Evolutionary conservation across 2,113 vertebrate genomes (phyloP).

Genomic region (Nycticorax nycticorax): DNA sequence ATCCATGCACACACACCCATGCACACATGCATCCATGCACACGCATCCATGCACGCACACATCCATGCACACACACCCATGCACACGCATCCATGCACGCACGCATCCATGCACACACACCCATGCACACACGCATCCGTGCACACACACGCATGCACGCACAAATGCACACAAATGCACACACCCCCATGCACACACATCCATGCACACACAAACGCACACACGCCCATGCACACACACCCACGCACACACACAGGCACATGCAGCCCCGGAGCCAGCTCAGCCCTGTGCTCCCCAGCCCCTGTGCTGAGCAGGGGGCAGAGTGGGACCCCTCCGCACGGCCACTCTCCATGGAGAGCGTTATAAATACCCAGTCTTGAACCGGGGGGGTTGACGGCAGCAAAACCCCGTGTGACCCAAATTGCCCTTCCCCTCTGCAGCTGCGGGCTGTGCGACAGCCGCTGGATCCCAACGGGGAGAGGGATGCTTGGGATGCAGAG

Average conservation of each 20-base stretch:
- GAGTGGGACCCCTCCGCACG: neutral
- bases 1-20: neutral
- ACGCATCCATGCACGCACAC: neutral
- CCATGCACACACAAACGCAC: neutral
- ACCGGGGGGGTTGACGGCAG: fast-evolving
- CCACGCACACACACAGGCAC: too few relatives aligned
- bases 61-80: neutral
- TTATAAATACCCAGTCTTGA: neutral
- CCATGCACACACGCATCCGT: too few relatives aligned
- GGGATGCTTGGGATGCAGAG: neutral
- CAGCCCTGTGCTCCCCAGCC: fast-evolving
- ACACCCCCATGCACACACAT: neutral
- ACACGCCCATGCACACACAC: neutral
- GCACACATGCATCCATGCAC: too few relatives aligned
- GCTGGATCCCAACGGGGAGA: neutral
- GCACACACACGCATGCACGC: neutral
- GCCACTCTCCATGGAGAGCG: fast-evolving
- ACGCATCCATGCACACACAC: too few relatives aligned
- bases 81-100: neutral
- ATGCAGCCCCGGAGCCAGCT: neutral
- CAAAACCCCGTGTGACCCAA: neutral
- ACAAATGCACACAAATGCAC: neutral
- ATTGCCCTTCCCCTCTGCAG: neutral
- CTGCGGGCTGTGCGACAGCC: neutral
- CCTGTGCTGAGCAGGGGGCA: neutral